Evolutionary conservation across 2,888 invertebrate genomes (phyloP), one percentile per base, ranked within the genome.

Genomic region (Dasysyrphus albostriatus): DNA sequence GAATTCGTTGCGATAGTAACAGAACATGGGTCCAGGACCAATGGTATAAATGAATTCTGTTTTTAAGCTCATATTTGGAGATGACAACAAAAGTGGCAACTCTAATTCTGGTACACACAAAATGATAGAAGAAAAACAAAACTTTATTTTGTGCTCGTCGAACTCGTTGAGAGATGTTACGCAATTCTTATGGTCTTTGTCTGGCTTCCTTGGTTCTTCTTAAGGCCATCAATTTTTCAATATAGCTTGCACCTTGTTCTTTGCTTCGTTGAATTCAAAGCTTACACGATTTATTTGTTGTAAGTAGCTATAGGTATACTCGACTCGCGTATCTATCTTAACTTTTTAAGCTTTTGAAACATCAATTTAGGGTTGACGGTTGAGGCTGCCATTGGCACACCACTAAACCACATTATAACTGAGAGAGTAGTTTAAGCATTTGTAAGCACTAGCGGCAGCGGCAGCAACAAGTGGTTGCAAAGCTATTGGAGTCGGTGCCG

Each of bases 241-340:
- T 75, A 63, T 56, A 49, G 58, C 74, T 63, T 82, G 85, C 85
- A 85, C 77, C 82, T 85, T 82, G 51, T 82, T 85, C 85, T 85
- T 61, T 85, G 82, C 69, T 82, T 85, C 74, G 70, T 54, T 16
- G 42, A 49, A 54, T 82, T 42, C 56, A 78, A 85, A 87, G 85
- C 82, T 85, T 69, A 69, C 69, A 69, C 37, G 61, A 69, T 39
- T 59, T 73, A 61, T 19, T 51, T 58, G 49, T 32, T 44, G 42
- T 72, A 47, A 39, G 12, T 42, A 42, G n/a, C n/a, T 34, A 32
- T 32, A 32, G 32, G 4, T 32, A 32, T 32, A n/a, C n/a, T 24
- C 24, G 1, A 24, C 24, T 24, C 24, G 1, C 24, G 1, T 3
- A 24, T 24, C 24, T 24, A 24, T 24, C 24, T 3, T 51, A 49